These are phyloP conservation scores for Tolypeutes matacus DNA, from an alignment of 2,797 vertebrate species.

Conservation along the genomic window DNA sequence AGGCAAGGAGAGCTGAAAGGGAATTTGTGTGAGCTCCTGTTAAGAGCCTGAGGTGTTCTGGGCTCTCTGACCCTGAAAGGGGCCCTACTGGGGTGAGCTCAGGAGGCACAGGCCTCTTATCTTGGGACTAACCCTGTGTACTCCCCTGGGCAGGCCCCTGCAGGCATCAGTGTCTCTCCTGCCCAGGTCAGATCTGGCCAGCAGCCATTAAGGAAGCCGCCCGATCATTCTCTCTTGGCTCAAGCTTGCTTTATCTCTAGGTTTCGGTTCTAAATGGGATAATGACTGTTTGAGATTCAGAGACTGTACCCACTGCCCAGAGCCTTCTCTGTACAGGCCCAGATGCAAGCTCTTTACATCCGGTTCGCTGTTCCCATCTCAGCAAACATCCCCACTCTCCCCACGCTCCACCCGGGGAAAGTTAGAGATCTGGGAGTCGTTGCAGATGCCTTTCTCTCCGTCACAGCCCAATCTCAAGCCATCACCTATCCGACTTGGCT, in stretches of 20 bases:
- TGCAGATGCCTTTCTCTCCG: neutral
- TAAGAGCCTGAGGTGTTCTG: neutral
- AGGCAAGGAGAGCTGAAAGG: neutral
- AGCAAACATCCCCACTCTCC: neutral
- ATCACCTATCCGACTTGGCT: neutral
- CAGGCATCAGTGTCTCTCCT: neutral
- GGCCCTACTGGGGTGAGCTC: neutral
- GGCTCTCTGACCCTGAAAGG: neutral
- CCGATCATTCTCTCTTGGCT: constrained; percentile 62
- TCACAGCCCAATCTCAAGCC: neutral
- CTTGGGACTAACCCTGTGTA: neutral
- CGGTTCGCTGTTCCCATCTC: neutral
- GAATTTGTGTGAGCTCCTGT: neutral
- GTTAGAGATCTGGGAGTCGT: neutral
- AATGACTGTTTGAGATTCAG: constrained; percentile 52
- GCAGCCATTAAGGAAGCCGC: constrained; percentile 64
- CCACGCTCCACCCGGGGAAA: too few species aligned
- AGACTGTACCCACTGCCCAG: neutral
- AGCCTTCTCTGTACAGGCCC: neutral
- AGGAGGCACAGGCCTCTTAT: neutral
- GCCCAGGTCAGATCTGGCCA: constrained; percentile 45
- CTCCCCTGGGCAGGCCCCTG: neutral
- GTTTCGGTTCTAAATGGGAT: constrained; percentile 51
- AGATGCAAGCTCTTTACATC: neutral
- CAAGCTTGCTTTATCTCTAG: constrained; percentile 37